Conservation (phyloP, 2,888 invertebrate species). For the Micoletzkya japonica region DNA sequence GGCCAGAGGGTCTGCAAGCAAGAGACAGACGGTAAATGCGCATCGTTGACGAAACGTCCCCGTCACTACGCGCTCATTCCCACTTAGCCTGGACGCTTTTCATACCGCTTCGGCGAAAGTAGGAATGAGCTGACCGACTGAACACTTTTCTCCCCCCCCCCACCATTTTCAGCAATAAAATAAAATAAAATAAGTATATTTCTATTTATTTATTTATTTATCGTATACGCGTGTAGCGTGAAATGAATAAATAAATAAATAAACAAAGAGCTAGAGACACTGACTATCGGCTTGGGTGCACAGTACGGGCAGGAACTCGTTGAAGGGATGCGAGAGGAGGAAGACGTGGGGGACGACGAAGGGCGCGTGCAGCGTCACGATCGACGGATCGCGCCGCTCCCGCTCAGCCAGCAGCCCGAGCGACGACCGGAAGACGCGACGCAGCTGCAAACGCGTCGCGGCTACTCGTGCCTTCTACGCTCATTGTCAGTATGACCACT, state of each 20-base stretch:
- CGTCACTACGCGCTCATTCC: too few species aligned
- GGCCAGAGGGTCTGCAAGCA: too few species aligned
- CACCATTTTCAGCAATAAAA: neutral
- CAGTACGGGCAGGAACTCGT: conserved; percentile 44
- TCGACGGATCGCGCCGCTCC: conserved; percentile 7
- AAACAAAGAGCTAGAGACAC: too few species aligned
- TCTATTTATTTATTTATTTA: too few species aligned
- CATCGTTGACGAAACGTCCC: too few species aligned
- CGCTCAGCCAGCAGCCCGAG: conserved; percentile 21
- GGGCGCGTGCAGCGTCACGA: conserved; percentile 10
- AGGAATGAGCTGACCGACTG: too few species aligned
- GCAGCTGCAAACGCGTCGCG: conserved; percentile 1
- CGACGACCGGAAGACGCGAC: conserved; percentile 16
- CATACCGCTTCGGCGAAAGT: too few species aligned
- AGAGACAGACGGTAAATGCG: too few species aligned
- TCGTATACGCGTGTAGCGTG: neutral
- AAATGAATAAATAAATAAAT: neutral
- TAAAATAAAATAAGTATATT: neutral
- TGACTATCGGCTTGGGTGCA: conserved; percentile 32
- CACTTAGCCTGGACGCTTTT: too few species aligned
- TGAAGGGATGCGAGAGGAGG: conserved; percentile 44
- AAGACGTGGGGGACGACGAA: conserved; percentile 31
- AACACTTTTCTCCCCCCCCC: too few species aligned
- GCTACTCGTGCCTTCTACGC: neutral
- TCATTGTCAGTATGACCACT: neutral